Evolutionary conservation across 92 coral and sea anemone species (phyloP), one percentile per base, ranked within the genome.

Genomic region (Zoanthus sansibaricus): DNA sequence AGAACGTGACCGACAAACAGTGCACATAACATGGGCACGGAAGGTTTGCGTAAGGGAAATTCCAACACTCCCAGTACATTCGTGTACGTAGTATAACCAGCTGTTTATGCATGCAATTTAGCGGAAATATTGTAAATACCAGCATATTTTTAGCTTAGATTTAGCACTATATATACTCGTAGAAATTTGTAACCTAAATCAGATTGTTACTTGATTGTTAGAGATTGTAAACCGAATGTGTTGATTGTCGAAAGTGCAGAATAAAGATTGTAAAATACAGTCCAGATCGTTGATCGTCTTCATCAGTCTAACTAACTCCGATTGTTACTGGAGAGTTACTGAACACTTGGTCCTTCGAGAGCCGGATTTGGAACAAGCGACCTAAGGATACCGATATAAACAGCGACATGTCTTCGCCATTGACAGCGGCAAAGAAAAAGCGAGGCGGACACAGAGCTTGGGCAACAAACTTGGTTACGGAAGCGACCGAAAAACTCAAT

Each of bases 301-400:
- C 18, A 37, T 71, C 75, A 71, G 75, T 71, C 7, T 25, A 71
- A 71, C 75, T 33, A 71, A 71, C 75, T 71, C 75, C 75, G 75
- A 71, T 71, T 71, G 75, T 33, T 25, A 9, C 45, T 25, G 45
- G 75, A 31, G 44, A 25, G 75, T 71, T 71, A 25, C 75, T 71
- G 51, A 71, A 61, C 68, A 61, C 68, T 61, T 61, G 68, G 68
- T 61, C 68, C 68, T 61, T 61, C 68, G 68, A 61, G 68, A 55
- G 62, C 62, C 68, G 0, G 4, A 15, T 10, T 61, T 61, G 17
- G 30, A 61, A 61, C 68, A 2, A 10, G 68, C 68, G 68, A 61
- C 68, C 68, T 61, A 61, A 61, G 68, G 68, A 61, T 61, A 61
- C 25, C 25, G 13, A 16, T 59, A 59, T 59, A 59, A 59, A 48